Evolutionary conservation across 2,113 vertebrate genomes (phyloP), one percentile per base, ranked within the genome.

Genomic region (Salvelinus fontinalis): DNA sequence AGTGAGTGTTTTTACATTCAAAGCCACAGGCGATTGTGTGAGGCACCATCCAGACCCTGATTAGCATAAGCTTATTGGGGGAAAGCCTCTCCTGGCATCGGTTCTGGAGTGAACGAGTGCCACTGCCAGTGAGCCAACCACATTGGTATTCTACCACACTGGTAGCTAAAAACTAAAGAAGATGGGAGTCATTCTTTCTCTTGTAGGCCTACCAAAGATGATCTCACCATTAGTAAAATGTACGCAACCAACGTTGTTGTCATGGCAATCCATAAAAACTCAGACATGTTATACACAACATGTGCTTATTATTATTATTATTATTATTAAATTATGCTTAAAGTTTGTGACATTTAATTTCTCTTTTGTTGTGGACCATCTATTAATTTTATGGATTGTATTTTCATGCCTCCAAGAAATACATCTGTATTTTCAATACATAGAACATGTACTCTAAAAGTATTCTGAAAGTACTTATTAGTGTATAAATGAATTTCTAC

Each of bases 11-110:
- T 88, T 79, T 75, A 39, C 67, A 86, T 86, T 74, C 79, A 84
- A 80, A 78, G 62, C 83, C 71, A 71, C 75, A 74, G 39, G 34
- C 24, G 12, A 74, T 44, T 44, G 57, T 59, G 65, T 65, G 49
- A 82, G 59, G 34, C 57, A 51, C 34, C 49, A 66, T 11, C 73
- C n/a, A 72, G 51, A 20, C 4, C 34, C 62, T 83, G 54, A 85
- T 84, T 87, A 78, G 74, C 80, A 84, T 87, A 76, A 62, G 48
- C 65, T 75, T 71, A 81, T 75, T 85, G 81, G 81, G 54, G 71
- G 74, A 49, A 73, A 81, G 76, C 31, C 64, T 49, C 48, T 18
- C 73, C 73, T 79, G 2, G 22, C 84, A 73, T 75, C 71, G 72
- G 27, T 22, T 54, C 16, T 54, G 51, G 13, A 2, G n/a, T 64